A percentile compares a stretch with the other conserved stretches of the same genome.
phyloP scores from a whole-genome alignment of 2,113 vertebrate species.

The Leucopsar rothschildi region DNA sequence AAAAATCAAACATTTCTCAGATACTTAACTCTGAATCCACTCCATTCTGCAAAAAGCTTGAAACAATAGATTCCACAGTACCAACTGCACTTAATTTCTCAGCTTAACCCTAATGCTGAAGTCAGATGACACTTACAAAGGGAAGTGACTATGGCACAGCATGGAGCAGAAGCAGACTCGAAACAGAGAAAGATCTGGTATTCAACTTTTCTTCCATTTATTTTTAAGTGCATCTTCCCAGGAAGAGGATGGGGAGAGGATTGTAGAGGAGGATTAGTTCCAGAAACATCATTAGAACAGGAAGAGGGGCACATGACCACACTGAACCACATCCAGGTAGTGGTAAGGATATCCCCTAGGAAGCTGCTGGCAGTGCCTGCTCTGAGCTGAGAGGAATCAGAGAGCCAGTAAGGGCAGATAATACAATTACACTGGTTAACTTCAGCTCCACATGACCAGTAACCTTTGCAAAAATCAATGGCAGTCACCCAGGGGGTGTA shows the following conservation, averaged over 20 bases:
- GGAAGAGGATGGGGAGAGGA: background rate
- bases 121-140: background rate
- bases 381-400: background rate
- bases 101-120: background rate
- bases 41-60: background rate
- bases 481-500: background rate
- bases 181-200: background rate
- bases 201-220: background rate
- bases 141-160: background rate
- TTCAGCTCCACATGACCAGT: background rate
- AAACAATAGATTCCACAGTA: background rate
- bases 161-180: background rate
- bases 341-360: background rate
- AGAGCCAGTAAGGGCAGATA: background rate
- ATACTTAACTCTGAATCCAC: background rate
- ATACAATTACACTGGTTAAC: background rate
- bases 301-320: background rate
- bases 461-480: background rate
- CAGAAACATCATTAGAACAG: background rate
- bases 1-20: background rate
- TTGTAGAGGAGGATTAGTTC: background rate
- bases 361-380: background rate
- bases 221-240: background rate
- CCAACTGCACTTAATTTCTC: background rate
- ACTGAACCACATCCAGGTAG: background rate